A percentile compares a stretch with the other conserved stretches of the same genome.
These are phyloP conservation scores for Heliconius cydno DNA, from an alignment of 2,888 invertebrate species.

Conservation along the genomic window DNA sequence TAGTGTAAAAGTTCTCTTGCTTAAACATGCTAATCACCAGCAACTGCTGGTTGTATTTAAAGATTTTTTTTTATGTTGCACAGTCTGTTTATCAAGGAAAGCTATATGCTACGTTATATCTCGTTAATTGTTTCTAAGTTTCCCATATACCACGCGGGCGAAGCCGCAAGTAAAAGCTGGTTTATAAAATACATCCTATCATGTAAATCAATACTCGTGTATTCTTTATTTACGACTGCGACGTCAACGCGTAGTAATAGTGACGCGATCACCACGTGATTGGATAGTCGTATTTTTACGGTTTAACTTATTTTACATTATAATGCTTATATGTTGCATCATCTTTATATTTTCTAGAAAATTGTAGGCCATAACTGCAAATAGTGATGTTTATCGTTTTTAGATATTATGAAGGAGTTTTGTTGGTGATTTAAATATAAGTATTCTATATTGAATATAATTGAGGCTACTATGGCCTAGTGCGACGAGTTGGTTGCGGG, in stretches of 20 bases:
- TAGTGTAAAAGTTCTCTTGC: too few species aligned
- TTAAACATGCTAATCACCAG: too few species aligned
- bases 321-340: slow-evolving; percentile 9
- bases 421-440: background rate
- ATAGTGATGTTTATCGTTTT: too few species aligned
- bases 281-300: slow-evolving; percentile 9
- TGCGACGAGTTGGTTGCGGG: background rate
- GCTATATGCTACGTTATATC: too few species aligned
- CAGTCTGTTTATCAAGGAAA: too few species aligned
- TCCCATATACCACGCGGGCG: too few species aligned
- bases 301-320: slow-evolving; percentile 7
- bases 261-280: slow-evolving; percentile 1
- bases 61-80: too few species aligned
- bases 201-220: background rate
- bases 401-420: background rate
- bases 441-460: background rate
- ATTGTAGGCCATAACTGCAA: background rate
- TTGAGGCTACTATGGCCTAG: background rate
- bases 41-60: too few species aligned
- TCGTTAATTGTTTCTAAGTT: too few species aligned
- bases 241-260: slow-evolving; percentile 2
- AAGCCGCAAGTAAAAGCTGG: too few species aligned
- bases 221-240: slow-evolving; percentile 1
- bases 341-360: slow-evolving; percentile 1
- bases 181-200: background rate